Evolutionary conservation across 2,797 vertebrate species (phyloP), one percentile per base, ranked within the genome.

Genomic region (Fratercula arctica): DNA sequence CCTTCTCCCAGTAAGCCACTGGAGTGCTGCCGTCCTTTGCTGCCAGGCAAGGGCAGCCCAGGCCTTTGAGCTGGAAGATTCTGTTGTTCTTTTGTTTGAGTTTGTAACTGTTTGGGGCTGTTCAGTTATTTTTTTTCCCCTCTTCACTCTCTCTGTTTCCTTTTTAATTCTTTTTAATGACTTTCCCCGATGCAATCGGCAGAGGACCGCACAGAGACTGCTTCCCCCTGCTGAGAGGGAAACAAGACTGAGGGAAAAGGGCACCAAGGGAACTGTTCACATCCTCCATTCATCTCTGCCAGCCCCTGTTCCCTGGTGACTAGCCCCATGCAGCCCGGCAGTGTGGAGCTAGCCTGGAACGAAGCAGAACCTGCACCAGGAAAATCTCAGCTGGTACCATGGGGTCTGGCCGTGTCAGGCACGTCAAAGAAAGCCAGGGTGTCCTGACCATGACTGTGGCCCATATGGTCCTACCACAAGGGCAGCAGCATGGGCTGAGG

Each of bases 161-260:
- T 96, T 96, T 96, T 96, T 93, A 97, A 97, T 97, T 96, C 97
- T 88, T 96, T 95, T 94, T 97, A 97, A 97, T 97, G 96, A 97
- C 95, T 96, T 97, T 97, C 89, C 80, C 87, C 6, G 0, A 95
- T 93, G 96, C 89, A 97, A 93, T 97, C 56, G 85, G 95, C 94
- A 94, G 85, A 97, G 91, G 97, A 92, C 96, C 48, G 68, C 37
- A 19, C 95, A 95, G 90, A 96, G 96, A 96, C 93, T 86, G 95
- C 85, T 94, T 96, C 85, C 93, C 50, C 97, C 97, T 96, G 97
- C 97, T 97, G 97, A 97, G 97, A 97, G 73, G 95, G 96, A 97
- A 97, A 97, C 96, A 97, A 97, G 97, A 96, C 96, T 94, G 74
- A 96, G 84, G 97, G 85, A 97, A 97, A 97, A 96, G 96, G 97